Evolutionary conservation across 2,888 invertebrate species (phyloP).

Genomic region (Lutraria lutraria): DNA sequence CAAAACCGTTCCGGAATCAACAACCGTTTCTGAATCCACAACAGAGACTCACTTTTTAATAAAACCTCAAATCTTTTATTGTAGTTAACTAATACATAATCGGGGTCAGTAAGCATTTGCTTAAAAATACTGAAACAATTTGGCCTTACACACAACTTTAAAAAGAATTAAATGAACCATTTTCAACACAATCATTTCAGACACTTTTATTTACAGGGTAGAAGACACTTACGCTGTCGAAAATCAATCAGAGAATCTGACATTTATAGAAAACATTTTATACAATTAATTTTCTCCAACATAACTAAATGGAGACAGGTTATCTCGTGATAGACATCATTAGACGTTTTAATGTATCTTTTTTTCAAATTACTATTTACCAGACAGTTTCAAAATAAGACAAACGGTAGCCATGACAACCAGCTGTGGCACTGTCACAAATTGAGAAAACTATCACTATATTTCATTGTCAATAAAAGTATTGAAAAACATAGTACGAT

Average conservation of each 20-base stretch:
- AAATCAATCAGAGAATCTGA: background rate
- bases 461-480: background rate
- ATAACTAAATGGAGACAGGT: background rate
- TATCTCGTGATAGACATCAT: background rate
- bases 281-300: background rate
- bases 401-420: constrained; percentile 1
- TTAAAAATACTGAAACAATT: no score
- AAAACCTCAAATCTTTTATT: no score
- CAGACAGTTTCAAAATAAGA: background rate
- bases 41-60: no score
- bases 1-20: no score
- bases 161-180: background rate
- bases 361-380: background rate
- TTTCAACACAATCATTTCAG: background rate
- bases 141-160: background rate
- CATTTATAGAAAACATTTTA: background rate
- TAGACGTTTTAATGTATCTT: constrained; percentile 17
- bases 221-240: background rate
- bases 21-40: no score
- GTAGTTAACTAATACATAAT: no score
- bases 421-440: background rate
- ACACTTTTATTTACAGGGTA: background rate
- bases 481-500: background rate
- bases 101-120: no score
- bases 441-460: constrained; percentile 4